phyloP scores from a whole-genome alignment of 2,113 vertebrate species.

The Lepidothrix coronata region DNA sequence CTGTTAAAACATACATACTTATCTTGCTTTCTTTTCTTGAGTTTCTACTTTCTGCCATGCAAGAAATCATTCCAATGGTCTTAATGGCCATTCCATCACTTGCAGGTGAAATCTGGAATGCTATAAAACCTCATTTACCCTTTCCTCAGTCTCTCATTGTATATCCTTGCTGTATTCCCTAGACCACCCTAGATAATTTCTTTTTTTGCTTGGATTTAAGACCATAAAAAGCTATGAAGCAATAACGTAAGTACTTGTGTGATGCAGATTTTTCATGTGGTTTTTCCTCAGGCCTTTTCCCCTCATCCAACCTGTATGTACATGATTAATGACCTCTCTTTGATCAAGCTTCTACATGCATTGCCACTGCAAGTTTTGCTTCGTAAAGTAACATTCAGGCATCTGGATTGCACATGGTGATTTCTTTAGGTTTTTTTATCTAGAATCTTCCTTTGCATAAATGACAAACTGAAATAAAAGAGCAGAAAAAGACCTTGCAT shows the following conservation, averaged over 20 bases:
- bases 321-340: slow-evolving; percentile 58
- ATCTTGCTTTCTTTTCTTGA: slow-evolving; percentile 43
- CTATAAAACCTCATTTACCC: neutral
- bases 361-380: slow-evolving; percentile 56
- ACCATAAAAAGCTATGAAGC: slow-evolving; percentile 25
- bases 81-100: neutral
- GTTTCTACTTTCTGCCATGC: slow-evolving; percentile 13
- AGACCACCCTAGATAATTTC: slow-evolving; percentile 26
- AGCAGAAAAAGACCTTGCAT: neutral
- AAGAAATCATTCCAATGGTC: neutral
- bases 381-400: slow-evolving; percentile 1
- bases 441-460: neutral
- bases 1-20: slow-evolving; percentile 41
- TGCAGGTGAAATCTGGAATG: neutral
- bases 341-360: slow-evolving; percentile 60
- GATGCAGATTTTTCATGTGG: slow-evolving; percentile 28
- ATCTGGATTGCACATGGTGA: slow-evolving; percentile 9
- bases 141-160: neutral
- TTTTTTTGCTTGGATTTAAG: slow-evolving; percentile 27
- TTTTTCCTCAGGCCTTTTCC: slow-evolving; percentile 57
- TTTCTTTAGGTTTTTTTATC: slow-evolving; percentile 16
- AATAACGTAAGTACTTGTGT: slow-evolving; percentile 3
- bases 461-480: neutral
- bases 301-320: slow-evolving; percentile 38
- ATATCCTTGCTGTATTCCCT: neutral